Conservation (phyloP, 2,888 invertebrate genomes). For the Cerastis leucographa region DNA sequence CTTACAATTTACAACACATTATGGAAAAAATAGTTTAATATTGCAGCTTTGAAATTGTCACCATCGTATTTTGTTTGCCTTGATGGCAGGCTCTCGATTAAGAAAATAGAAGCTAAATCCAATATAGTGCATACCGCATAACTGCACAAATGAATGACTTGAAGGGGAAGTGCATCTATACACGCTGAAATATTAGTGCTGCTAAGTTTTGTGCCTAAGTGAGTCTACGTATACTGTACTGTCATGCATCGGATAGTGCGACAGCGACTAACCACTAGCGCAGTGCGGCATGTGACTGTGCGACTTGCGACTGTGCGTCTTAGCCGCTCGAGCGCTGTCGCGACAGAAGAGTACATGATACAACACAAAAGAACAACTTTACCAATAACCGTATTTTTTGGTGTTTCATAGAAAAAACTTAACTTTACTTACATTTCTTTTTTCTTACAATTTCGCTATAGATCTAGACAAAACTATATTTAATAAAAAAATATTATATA, state of each 20-base stretch:
- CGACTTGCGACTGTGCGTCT: conserved; percentile 38
- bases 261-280: conserved; percentile 72
- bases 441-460: conserved; percentile 41
- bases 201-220: conserved; percentile 22
- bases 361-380: conserved; percentile 78
- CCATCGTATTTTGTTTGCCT: neutral
- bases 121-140: neutral
- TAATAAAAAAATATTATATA: conserved; percentile 39
- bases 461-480: conserved; percentile 50
- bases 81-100: neutral
- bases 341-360: conserved; percentile 74
- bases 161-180: neutral
- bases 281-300: conserved; percentile 57
- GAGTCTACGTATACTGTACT: conserved; percentile 43
- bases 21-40: neutral
- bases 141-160: neutral
- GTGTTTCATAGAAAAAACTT: conserved; percentile 62
- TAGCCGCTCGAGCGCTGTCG: conserved; percentile 78
- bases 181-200: conserved; percentile 53
- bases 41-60: neutral
- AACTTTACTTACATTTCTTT: conserved; percentile 52
- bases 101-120: neutral
- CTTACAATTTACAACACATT: neutral
- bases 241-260: conserved; percentile 40
- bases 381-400: conserved; percentile 45